Evolutionary conservation across 2,888 invertebrate species (phyloP).

Genomic region (Idaea biselata): DNA sequence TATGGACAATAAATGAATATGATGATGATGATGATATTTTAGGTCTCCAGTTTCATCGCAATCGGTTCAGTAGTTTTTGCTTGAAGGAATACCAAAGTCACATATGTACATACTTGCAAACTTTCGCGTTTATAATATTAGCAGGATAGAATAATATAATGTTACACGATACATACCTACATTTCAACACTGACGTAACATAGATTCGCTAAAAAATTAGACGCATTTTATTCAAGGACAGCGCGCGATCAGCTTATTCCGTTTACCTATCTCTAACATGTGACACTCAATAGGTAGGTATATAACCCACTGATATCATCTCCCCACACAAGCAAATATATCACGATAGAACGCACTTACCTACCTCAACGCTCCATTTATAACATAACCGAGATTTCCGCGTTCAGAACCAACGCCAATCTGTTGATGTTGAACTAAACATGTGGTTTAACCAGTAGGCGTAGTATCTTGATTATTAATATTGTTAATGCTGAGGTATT

Average conservation of each 20-base stretch:
- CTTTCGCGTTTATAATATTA: too few species aligned
- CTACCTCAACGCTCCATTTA: constrained; percentile 28
- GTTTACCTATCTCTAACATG: neutral
- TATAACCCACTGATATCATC: neutral
- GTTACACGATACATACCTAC: too few species aligned
- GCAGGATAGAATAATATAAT: too few species aligned
- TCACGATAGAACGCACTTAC: constrained; percentile 12
- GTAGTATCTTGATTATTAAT: neutral
- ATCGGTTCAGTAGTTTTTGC: too few species aligned
- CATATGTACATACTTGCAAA: too few species aligned
- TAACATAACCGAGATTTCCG: constrained; percentile 17
- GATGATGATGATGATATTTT: too few species aligned
- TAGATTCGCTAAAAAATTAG: neutral
- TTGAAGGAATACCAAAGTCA: too few species aligned
- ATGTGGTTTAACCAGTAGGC: neutral
- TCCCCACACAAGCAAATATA: neutral
- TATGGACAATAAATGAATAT: too few species aligned
- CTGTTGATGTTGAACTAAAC: constrained; percentile 8
- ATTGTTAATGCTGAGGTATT: neutral
- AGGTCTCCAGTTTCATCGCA: too few species aligned
- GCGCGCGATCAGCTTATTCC: neutral
- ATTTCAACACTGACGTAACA: neutral
- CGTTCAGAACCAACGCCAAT: constrained; percentile 19
- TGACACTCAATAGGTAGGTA: neutral
- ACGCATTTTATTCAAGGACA: neutral